Evolutionary conservation across 2,113 vertebrate genomes (phyloP).

Genomic region (Trematomus loennbergii): DNA sequence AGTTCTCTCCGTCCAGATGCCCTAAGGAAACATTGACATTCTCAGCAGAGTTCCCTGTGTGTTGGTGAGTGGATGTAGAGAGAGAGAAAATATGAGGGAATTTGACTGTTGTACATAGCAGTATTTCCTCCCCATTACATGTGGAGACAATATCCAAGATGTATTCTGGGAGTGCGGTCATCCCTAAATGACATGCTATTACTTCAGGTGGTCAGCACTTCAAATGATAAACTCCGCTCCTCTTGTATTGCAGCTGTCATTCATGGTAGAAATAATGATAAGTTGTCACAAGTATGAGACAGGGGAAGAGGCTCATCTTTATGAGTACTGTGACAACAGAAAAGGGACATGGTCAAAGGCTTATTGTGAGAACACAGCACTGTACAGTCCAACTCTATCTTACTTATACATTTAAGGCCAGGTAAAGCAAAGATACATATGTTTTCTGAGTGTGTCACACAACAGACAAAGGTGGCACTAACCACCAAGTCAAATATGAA

Average conservation of each 20-base stretch:
- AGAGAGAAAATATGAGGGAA: not conserved
- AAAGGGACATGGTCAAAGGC: not conserved
- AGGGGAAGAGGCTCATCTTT: not conserved
- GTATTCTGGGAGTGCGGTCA: conserved; percentile 40
- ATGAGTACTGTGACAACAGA: not conserved
- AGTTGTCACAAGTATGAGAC: not conserved
- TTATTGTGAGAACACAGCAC: not conserved
- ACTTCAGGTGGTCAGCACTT: conserved; percentile 54
- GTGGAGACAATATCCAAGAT: conserved; percentile 17
- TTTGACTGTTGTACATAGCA: conserved; percentile 15
- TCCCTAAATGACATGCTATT: conserved; percentile 33
- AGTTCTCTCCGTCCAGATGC: conserved; percentile 55
- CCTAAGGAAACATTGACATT: conserved; percentile 64
- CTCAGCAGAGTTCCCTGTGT: conserved; percentile 30
- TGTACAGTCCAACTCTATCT: not conserved
- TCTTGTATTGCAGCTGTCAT: conserved; percentile 16
- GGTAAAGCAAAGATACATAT: too few relatives aligned
- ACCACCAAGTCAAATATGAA: too few relatives aligned
- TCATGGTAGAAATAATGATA: not conserved
- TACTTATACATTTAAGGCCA: not conserved
- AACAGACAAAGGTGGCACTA: too few relatives aligned
- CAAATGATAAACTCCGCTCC: conserved; percentile 7
- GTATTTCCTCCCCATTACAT: conserved; percentile 32
- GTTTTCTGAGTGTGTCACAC: too few relatives aligned
- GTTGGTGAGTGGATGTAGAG: conserved; percentile 6